Evolutionary conservation across 2,888 invertebrate species (phyloP).

Genomic region (Elmis aenea): DNA sequence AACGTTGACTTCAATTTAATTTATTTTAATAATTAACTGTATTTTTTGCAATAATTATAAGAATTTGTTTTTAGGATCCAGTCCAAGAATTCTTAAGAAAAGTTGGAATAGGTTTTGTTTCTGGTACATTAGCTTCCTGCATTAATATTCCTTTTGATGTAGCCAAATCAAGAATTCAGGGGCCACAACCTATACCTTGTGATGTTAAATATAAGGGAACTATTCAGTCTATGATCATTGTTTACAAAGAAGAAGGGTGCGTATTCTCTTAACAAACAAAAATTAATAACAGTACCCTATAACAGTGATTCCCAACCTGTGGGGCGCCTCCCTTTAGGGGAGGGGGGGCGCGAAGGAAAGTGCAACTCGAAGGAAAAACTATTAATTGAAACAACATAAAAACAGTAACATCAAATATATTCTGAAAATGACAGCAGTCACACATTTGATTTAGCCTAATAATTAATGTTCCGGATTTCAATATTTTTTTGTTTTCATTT

Average conservation of each 20-base stretch:
- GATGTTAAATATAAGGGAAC: conserved; percentile 75
- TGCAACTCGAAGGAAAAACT: no score
- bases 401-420: no score
- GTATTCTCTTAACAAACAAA: conserved; percentile 34
- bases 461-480: no score
- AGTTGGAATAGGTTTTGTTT: conserved; percentile 77
- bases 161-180: conserved; percentile 92
- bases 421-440: no score
- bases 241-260: conserved; percentile 87
- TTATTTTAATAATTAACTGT: no score
- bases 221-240: conserved; percentile 62
- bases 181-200: conserved; percentile 73
- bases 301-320: no score
- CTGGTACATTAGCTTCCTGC: conserved; percentile 81
- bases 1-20: background rate
- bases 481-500: no score
- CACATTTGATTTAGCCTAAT: no score
- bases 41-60: background rate
- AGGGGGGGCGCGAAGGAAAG: no score
- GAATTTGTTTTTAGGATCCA: conserved; percentile 54
- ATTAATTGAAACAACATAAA: no score
- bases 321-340: no score
- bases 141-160: conserved; percentile 95
- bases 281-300: no score
- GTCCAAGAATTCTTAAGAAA: conserved; percentile 67